Evolutionary conservation across 2,797 vertebrate species (phyloP), one percentile per base, ranked within the genome.

Genomic region (Propithecus perrieri): DNA sequence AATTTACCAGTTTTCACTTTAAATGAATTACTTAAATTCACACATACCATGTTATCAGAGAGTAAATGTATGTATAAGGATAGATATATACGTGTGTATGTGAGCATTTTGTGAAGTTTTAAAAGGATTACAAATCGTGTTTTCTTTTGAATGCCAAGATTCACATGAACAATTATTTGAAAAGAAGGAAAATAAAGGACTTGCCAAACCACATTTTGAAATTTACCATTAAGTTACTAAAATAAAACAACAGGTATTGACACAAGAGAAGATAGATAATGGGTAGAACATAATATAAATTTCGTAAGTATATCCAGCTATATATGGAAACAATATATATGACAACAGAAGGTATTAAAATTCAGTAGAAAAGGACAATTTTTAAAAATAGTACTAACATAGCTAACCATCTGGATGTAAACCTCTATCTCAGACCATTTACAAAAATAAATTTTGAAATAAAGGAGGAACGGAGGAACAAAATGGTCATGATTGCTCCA

Each of bases 1-100:
- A 33, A 83, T n/a, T 89, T 83, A 92, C 5, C 18, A 94, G 61
- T 86, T 95, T 96, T 74, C 30, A 89, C 55, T 96, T 97, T 85
- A 95, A 95, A 89, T 89, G 53, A 91, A 84, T 69, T 95, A 38
- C 75, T 65, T 96, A 89, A 74, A 61, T 97, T 95, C 69, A 91
- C 30, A 91, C 1, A 80, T 41, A 94, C 35, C 41, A 76, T 69
- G 5, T 67, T 95, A 91, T 10, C 48, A 53, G 57, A 41, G 89
- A 26, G 63, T 81, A 30, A 94, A 50, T 87, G 5, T 55, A 38
- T 69, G 12, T 22, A 46, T 89, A 35, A 85, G 20, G 85, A 89
- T n/a, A 18, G 22, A 10, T 57, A 48, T 41, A 78, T 15, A 22
- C 57, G 28, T 20, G 9, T 28, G 26, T 35, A 18, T 67, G 6